These are phyloP conservation scores for Vicugna pacos DNA, from an alignment of 2,113 vertebrate genomes.

Conservation along the genomic window DNA sequence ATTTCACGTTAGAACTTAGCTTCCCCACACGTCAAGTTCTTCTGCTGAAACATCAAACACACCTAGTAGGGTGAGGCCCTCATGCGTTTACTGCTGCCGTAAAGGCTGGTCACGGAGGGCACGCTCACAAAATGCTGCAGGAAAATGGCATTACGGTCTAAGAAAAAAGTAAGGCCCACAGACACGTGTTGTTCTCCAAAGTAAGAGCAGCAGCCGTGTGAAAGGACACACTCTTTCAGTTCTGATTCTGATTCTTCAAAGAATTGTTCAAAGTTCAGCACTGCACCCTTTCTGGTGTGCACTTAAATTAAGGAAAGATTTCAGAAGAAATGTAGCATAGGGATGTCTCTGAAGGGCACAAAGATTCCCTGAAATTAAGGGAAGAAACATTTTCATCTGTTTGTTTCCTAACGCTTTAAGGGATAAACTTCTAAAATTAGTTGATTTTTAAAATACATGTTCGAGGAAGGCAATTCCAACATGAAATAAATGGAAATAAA, in stretches of 20 bases:
- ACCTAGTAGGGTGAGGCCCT: background rate
- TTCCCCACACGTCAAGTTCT: background rate
- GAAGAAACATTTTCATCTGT: background rate
- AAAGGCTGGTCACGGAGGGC: background rate
- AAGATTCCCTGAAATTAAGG: background rate
- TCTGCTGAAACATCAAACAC: background rate
- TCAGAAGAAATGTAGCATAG: background rate
- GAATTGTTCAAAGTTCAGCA: background rate
- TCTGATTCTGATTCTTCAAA: background rate
- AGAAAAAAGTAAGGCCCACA: background rate
- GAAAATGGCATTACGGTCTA: rapidly evolving
- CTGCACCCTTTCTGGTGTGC: background rate
- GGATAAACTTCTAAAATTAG: background rate
- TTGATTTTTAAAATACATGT: background rate
- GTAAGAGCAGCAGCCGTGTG: background rate
- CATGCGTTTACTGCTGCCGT: background rate
- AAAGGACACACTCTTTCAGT: background rate
- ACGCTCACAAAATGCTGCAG: background rate
- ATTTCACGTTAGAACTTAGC: background rate
- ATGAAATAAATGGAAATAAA: background rate
- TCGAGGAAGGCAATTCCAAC: background rate
- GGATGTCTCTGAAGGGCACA: background rate
- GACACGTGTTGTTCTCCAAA: background rate
- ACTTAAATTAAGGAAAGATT: background rate
- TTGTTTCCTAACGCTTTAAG: background rate